These are phyloP conservation scores for Sebastes oblongus DNA, from an alignment of 2,797 vertebrate species.

Conservation along the genomic window DNA sequence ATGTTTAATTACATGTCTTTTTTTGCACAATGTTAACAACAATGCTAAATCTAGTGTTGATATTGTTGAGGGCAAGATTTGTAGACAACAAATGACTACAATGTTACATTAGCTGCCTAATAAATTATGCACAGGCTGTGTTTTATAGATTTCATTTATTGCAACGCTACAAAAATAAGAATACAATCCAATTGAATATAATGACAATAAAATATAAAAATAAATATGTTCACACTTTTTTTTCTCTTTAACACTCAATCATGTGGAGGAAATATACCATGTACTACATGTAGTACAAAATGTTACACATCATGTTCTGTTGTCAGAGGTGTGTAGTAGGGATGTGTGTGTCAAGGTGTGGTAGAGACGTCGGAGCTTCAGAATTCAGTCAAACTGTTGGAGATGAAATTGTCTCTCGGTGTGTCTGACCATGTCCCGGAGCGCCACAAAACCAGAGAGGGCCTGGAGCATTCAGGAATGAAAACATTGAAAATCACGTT, in stretches of 20 bases:
- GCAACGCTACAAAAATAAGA: conserved; percentile 4
- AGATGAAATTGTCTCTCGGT: conserved; percentile 88
- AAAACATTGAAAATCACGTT: not conserved
- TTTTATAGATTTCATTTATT: conserved; percentile 11
- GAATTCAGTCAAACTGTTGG: conserved; percentile 83
- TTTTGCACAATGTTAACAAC: not conserved
- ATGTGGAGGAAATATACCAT: not conserved
- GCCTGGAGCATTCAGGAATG: conserved; percentile 57
- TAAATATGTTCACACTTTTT: not conserved
- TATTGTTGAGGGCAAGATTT: not conserved
- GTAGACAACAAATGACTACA: not conserved
- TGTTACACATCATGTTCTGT: not conserved
- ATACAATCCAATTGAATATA: not conserved
- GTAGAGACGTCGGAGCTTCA: conserved; percentile 29
- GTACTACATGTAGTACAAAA: not conserved
- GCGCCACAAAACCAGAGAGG: conserved; percentile 85
- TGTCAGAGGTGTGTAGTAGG: not conserved
- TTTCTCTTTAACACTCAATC: not conserved
- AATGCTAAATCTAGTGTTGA: not conserved
- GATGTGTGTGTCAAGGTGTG: not conserved
- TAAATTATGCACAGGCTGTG: not conserved
- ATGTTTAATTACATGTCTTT: not conserved
- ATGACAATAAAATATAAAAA: conserved; percentile 39
- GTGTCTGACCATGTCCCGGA: conserved; percentile 89
- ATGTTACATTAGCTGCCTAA: not conserved